A percentile compares a stretch with the other conserved stretches of the same genome.
Conservation (phyloP, 2,797 vertebrate genomes). For the Phoebastria nigripes region DNA sequence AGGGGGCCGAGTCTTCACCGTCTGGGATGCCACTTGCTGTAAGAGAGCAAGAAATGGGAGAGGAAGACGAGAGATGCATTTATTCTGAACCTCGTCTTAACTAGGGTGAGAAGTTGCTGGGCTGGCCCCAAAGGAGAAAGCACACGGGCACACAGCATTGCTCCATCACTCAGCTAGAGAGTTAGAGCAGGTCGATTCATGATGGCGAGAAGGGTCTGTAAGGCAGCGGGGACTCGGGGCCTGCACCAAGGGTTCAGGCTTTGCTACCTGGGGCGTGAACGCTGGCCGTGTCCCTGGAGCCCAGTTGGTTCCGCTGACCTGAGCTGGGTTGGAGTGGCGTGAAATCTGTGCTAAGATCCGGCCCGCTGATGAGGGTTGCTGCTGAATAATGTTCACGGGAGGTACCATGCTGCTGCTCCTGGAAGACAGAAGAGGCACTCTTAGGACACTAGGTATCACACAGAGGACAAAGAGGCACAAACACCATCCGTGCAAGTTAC, state of each 20-base stretch:
- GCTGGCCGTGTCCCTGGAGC: conserved; percentile 74
- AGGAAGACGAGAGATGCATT: neutral
- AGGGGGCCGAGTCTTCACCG: conserved; percentile 81
- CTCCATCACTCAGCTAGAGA: neutral
- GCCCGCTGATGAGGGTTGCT: conserved; percentile 78
- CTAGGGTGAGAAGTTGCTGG: neutral
- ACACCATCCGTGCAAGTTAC: rapidly evolving
- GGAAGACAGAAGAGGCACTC: neutral
- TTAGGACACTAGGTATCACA: neutral
- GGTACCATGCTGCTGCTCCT: conserved; percentile 82
- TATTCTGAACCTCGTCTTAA: neutral
- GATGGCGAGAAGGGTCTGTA: neutral
- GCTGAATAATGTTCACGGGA: conserved; percentile 78
- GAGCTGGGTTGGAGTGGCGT: conserved; percentile 81
- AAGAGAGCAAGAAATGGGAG: neutral
- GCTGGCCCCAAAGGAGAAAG: neutral
- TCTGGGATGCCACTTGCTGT: conserved; percentile 79
- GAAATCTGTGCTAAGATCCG: conserved; percentile 92
- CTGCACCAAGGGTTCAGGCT: neutral
- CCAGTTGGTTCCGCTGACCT: conserved; percentile 71
- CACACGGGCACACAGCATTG: rapidly evolving
- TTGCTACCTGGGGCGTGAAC: conserved; percentile 86
- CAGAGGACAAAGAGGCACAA: neutral
- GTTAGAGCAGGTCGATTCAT: neutral
- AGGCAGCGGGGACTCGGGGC: rapidly evolving